These are phyloP conservation scores for Otolemur crassicaudatus DNA, from an alignment of 2,797 vertebrate genomes.

Conservation along the genomic window DNA sequence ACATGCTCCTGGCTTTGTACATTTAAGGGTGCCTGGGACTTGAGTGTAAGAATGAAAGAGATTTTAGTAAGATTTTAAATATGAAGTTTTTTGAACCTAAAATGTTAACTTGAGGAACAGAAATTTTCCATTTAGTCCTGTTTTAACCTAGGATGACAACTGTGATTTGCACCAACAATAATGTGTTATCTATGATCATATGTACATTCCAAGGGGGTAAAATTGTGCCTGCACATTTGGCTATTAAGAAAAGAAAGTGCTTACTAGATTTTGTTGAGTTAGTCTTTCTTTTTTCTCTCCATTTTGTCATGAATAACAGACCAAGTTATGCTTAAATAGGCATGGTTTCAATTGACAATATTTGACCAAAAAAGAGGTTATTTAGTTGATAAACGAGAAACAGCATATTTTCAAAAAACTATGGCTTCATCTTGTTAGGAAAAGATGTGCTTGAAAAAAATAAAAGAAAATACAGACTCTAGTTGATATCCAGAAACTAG, in stretches of 20 bases:
- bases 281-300: neutral
- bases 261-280: constrained; percentile 20
- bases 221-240: neutral
- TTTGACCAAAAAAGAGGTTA: constrained; percentile 34
- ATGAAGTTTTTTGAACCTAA: neutral
- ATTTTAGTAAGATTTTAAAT: constrained; percentile 18
- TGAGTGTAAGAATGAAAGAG: constrained; percentile 25
- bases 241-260: neutral
- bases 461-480: neutral
- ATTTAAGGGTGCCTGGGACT: neutral
- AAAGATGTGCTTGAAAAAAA: constrained; percentile 28
- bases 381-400: constrained; percentile 45
- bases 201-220: neutral
- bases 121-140: constrained; percentile 42
- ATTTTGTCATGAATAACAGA: constrained; percentile 26
- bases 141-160: neutral
- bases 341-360: constrained; percentile 51
- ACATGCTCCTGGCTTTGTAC: neutral
- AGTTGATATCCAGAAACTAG: neutral
- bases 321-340: neutral
- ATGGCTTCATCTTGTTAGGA: neutral
- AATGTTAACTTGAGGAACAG: constrained; percentile 14
- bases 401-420: constrained; percentile 8
- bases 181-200: neutral
- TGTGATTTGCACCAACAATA: neutral